Percentiles rank a stretch among this genome's conserved stretches.
phyloP scores from a whole-genome alignment of 2,888 invertebrate species.

The Iphiclides podalirius region DNA sequence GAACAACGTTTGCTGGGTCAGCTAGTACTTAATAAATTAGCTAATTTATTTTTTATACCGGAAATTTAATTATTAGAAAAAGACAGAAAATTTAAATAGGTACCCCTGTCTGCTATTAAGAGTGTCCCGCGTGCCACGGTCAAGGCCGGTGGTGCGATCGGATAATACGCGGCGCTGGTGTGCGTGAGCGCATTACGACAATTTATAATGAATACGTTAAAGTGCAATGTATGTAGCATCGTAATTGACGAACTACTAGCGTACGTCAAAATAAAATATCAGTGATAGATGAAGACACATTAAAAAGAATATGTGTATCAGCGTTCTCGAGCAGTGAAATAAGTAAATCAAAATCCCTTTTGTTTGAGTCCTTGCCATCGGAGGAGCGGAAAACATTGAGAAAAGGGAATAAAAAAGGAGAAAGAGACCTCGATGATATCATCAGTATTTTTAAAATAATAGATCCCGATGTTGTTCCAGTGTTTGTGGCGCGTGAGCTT shows the following conservation, averaged over 20 bases:
- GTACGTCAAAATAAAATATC: conserved; percentile 12
- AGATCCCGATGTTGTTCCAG: neutral
- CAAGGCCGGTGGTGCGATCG: no score
- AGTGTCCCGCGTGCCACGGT: no score
- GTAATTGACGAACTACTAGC: conserved; percentile 10
- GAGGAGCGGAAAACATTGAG: neutral
- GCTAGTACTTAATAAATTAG: no score
- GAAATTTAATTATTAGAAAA: no score
- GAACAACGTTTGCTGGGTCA: no score
- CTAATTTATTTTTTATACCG: no score
- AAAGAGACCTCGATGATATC: neutral
- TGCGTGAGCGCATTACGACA: no score
- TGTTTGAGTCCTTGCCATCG: conserved; percentile 4
- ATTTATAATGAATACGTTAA: no score
- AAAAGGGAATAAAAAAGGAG: conserved; percentile 10
- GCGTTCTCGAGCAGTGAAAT: conserved; percentile 3
- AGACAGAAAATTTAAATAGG: no score
- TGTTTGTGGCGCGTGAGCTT: neutral
- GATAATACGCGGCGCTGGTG: no score
- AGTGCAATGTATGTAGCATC: conserved; percentile 3
- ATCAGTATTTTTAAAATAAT: neutral
- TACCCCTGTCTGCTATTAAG: no score
- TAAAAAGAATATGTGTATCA: neutral
- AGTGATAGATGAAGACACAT: neutral
- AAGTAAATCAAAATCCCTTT: neutral